Evolutionary conservation across 2,888 invertebrate genomes (phyloP).

Genomic region (Dimorphilus gyrociliatus): DNA sequence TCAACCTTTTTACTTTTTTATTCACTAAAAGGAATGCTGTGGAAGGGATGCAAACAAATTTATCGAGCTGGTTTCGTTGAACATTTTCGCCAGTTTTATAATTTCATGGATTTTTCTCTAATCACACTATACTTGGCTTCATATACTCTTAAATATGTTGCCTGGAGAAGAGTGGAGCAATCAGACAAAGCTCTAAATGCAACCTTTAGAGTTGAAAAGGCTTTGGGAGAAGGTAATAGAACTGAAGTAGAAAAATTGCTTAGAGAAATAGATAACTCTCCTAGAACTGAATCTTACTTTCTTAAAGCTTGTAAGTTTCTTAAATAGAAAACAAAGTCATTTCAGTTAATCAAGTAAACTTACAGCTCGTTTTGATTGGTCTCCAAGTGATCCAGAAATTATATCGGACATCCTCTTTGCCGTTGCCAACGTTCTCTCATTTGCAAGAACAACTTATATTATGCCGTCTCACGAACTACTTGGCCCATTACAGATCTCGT

Average conservation of each 20-base stretch:
- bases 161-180: constrained; percentile 5
- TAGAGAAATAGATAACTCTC: too few relatives aligned
- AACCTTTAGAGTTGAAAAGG: too few relatives aligned
- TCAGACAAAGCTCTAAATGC: constrained; percentile 1
- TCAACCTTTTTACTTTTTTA: background rate
- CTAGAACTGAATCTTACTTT: too few relatives aligned
- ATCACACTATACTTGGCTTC: constrained; percentile 15
- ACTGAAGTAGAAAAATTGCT: too few relatives aligned
- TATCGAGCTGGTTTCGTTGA: constrained; percentile 9
- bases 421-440: constrained; percentile 14
- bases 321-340: too few relatives aligned
- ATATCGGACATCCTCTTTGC: constrained; percentile 15
- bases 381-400: constrained; percentile 12
- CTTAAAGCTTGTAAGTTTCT: too few relatives aligned
- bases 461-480: constrained; percentile 15
- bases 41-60: constrained; percentile 15
- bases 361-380: constrained; percentile 13
- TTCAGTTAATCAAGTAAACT: background rate
- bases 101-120: constrained; percentile 12
- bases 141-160: constrained; percentile 10
- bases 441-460: constrained; percentile 14
- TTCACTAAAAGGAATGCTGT: constrained; percentile 10
- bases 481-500: constrained; percentile 15
- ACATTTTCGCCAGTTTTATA: constrained; percentile 14
- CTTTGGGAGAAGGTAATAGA: too few relatives aligned